Evolutionary conservation across 2,113 vertebrate genomes (phyloP), one percentile per base, ranked within the genome.

Genomic region (Enhydra lutris): DNA sequence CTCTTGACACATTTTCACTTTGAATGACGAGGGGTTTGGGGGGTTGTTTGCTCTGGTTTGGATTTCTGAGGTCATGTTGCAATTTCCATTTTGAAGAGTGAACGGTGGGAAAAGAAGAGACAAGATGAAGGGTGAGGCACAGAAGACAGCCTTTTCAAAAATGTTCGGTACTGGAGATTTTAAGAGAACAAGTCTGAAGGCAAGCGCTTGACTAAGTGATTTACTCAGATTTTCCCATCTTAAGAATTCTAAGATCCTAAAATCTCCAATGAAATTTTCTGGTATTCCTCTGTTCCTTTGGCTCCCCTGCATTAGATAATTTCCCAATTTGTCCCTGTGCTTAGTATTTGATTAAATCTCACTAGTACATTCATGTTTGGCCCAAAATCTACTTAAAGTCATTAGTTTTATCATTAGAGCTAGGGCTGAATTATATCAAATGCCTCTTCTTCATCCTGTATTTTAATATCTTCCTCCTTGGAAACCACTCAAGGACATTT

Each of bases 1-100:
- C 67, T 55, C 90, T 50, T 97, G 94, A 89, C 83, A 89, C 4
- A 2, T 97, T 97, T 47, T 80, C 91, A 65, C 81, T 52, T 95
- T 31, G 20, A 94, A 74, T 79, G 95, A 83, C 17, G 15, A 45
- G 23, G 31, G 76, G 29, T 6, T n/a, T 21, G 11, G 26, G 74
- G 31, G 29, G 74, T 82, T 87, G 21, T 89, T 73, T 17, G 82
- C 57, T 97, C 97, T 94, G 73, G 26, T 96, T 97, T 84, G 18
- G 80, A 69, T 71, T 94, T 55, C 29, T 73, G 61, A 50, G 50
- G 8, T 18, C 91, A 88, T 47, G 31, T 96, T 97, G 97, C 59
- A 90, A 42, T 52, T 21, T 87, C 55, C 61, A 73, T 73, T 96
- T 94, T 39, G 59, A 71, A 96, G 88, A 61, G 4, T n/a, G 6